Base-by-base conservation (phyloP, 2,113 vertebrate species). In the Meleagris gallopavo region DNA sequence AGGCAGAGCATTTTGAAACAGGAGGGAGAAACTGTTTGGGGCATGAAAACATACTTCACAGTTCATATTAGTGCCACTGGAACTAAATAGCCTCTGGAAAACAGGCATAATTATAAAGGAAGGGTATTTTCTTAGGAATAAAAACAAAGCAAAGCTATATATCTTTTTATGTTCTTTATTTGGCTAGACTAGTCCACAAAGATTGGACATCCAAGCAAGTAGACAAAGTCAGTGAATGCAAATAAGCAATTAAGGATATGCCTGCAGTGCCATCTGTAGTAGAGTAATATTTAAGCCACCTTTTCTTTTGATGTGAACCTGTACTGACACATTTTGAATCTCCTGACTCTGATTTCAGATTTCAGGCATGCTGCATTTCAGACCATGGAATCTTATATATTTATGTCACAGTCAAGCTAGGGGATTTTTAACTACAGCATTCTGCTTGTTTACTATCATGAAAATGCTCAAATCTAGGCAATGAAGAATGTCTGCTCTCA, bases 271-370 rank as follows among this genome's bases (percentile, higher is more conserved):
- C 15, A 27, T 22, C 29, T 50, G 11, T 38, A 62, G 8, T 9
- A 12, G 3, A 74, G 25, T 8, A 74, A 32, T 5, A 45, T 74
- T 71, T 78, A 41, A 89, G 46, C 4, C 30, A 64, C 6, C 2
- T 50, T 4, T 69, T 60, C 43, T n/a, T 40, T 82, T n/a, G 30
- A 46, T 25, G 4, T 54, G 24, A 76, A 45, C 12, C 7, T 10
- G 2, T 38, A 32, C 57, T 0, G 0, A 32, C 46, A 32, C 19
- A 52, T 5, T 6, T 2, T 34, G 11, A 43, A 29, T 16, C 11
- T 58, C 82, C 30, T 92, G 71, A 82, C 13, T 48, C 24, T 43
- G 4, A n/a, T 74, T 87, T 85, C 20, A 27, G 14, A 13, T 74
- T 85, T 78, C 64, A 86, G 14, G 22, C 6, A 16, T 48, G 12